Evolutionary conservation across 2,797 vertebrate genomes (phyloP).

Genomic region (Dipus sagitta): DNA sequence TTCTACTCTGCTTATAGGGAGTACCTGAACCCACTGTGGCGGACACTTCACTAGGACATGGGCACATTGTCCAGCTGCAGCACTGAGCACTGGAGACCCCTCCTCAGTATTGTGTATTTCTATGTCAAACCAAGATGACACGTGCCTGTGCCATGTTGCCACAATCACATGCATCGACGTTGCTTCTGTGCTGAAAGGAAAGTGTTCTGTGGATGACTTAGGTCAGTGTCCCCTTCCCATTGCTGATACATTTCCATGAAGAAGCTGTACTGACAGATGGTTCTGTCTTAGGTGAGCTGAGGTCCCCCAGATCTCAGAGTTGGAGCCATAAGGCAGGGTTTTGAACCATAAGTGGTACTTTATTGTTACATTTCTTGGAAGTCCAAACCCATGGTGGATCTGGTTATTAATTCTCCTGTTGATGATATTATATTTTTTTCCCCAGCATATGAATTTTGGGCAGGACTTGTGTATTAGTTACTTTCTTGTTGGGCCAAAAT

Average conservation of each 20-base stretch:
- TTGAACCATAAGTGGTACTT: background rate
- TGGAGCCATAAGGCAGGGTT: background rate
- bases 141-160: background rate
- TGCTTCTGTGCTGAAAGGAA: background rate
- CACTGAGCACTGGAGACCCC: rapidly evolving
- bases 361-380: background rate
- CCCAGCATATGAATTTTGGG: background rate
- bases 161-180: background rate
- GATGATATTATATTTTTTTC: background rate
- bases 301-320: background rate
- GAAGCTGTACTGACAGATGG: too few relatives aligned
- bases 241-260: background rate
- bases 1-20: background rate
- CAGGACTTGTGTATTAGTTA: too few relatives aligned
- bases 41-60: background rate
- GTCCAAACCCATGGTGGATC: background rate
- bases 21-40: background rate
- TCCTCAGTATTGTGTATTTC: rapidly evolving
- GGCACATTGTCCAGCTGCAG: background rate
- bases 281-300: background rate
- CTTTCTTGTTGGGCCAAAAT: too few relatives aligned
- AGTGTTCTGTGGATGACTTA: background rate
- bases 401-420: background rate
- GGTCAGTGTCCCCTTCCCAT: too few relatives aligned
- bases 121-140: background rate